A percentile compares a stretch with the other conserved stretches of the same genome.
Evolutionary conservation across 2,113 vertebrate species (phyloP).

Genomic region (Muscicapa adusta): DNA sequence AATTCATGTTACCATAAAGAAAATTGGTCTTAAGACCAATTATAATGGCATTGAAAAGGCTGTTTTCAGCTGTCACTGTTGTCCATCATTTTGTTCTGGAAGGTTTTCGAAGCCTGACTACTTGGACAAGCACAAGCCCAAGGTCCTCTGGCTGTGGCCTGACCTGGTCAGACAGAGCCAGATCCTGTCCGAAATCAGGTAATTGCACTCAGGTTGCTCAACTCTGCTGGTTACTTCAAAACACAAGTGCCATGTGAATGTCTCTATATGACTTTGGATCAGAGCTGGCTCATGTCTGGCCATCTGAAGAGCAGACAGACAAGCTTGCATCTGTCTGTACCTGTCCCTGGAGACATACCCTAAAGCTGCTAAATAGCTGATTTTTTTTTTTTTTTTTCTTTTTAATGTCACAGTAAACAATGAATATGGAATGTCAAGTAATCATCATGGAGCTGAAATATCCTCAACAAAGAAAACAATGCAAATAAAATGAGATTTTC

Average conservation of each 20-base stretch:
- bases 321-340: conserved; percentile 56
- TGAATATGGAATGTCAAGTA: conserved; percentile 37
- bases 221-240: conserved; percentile 17
- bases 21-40: conserved; percentile 46
- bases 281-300: conserved; percentile 19
- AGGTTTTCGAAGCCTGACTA: background rate
- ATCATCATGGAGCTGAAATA: conserved; percentile 9
- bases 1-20: conserved; percentile 42
- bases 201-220: background rate
- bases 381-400: background rate
- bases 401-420: conserved; percentile 49
- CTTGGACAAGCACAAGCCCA: background rate
- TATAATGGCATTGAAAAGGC: conserved; percentile 20
- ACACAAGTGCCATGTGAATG: conserved; percentile 25
- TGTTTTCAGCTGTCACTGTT: conserved; percentile 26
- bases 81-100: background rate
- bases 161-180: conserved; percentile 10
- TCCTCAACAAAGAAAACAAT: conserved; percentile 48
- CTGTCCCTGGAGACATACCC: conserved; percentile 54
- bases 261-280: conserved; percentile 25
- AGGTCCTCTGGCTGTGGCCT: background rate
- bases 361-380: conserved; percentile 35
- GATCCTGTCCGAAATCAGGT: background rate
- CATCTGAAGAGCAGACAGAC: conserved; percentile 47
- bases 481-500: conserved; percentile 33